Percentiles rank a stretch among this genome's conserved stretches.
phyloP scores from a whole-genome alignment of 23 tunicate genomes.

The Styela clava region DNA sequence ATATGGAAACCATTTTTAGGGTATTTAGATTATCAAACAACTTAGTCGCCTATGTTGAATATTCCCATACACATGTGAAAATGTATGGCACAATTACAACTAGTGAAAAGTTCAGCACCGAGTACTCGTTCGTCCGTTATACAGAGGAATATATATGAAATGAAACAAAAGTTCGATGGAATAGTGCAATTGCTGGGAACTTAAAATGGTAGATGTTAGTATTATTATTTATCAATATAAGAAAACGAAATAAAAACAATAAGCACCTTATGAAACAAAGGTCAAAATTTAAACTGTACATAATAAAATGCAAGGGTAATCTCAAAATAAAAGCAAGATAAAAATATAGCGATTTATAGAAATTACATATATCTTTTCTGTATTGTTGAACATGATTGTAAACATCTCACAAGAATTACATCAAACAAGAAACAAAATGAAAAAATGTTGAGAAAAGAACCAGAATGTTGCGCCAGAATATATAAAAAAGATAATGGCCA shows the following conservation, averaged over 20 bases:
- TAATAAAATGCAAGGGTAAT: not conserved
- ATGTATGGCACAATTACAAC: not conserved
- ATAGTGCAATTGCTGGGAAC: conserved; percentile 19
- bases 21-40: too few relatives aligned
- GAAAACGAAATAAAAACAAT: not conserved
- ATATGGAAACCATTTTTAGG: too few relatives aligned
- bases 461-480: too few relatives aligned
- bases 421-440: too few relatives aligned
- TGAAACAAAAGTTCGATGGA: conserved; percentile 3
- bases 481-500: too few relatives aligned
- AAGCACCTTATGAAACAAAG: conserved; percentile 5
- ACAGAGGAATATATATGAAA: conserved; percentile 6
- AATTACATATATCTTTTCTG: not conserved
- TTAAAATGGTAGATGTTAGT: too few relatives aligned
- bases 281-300: not conserved
- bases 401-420: too few relatives aligned
- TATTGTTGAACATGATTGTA: not conserved
- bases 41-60: too few relatives aligned
- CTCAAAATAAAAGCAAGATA: not conserved
- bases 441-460: too few relatives aligned
- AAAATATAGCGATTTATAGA: not conserved
- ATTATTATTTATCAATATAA: not conserved
- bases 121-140: not conserved
- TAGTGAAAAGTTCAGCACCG: not conserved
- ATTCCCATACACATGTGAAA: too few relatives aligned